phyloP scores from a whole-genome alignment of 2,113 vertebrate species.

The Gasterosteus aculeatus region DNA sequence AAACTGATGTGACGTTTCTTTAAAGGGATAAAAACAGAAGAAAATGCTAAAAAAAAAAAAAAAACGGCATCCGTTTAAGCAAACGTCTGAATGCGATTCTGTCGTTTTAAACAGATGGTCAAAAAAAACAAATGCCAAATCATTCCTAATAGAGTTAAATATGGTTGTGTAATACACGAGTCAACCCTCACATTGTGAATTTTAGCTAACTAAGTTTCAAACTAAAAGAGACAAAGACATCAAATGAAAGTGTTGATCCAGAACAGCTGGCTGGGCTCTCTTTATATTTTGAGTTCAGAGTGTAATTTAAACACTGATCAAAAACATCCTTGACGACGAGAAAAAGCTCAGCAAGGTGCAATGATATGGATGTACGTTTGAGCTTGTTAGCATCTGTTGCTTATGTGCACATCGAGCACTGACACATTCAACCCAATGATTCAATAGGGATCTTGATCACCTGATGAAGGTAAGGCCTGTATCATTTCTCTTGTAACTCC shows the following conservation, averaged over 20 bases:
- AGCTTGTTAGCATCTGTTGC: not conserved
- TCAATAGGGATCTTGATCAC: not conserved
- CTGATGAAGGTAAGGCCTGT: not conserved
- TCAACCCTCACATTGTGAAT: not conserved
- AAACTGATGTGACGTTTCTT: constrained; percentile 23
- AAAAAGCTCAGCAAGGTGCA: too few species aligned
- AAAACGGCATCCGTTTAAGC: constrained; percentile 20
- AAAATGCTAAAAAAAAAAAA: constrained; percentile 24
- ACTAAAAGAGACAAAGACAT: not conserved
- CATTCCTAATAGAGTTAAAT: not conserved
- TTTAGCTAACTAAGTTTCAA: constrained; percentile 27
- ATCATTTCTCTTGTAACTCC: not conserved
- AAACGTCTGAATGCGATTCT: constrained; percentile 33
- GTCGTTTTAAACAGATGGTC: constrained; percentile 22
- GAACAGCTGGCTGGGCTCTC: not conserved
- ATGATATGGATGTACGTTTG: not conserved
- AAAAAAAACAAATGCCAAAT: constrained; percentile 10
- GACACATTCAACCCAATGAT: not conserved
- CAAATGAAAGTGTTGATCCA: not conserved
- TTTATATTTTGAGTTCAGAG: not conserved
- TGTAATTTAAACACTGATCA: not conserved
- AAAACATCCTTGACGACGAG: not conserved
- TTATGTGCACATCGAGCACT: not conserved
- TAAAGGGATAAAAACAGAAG: constrained; percentile 22
- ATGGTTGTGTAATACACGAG: constrained; percentile 8